Evolutionary conservation across 1,140 invertebrate genomes (phyloP).

Genomic region (Linepithema humile): DNA sequence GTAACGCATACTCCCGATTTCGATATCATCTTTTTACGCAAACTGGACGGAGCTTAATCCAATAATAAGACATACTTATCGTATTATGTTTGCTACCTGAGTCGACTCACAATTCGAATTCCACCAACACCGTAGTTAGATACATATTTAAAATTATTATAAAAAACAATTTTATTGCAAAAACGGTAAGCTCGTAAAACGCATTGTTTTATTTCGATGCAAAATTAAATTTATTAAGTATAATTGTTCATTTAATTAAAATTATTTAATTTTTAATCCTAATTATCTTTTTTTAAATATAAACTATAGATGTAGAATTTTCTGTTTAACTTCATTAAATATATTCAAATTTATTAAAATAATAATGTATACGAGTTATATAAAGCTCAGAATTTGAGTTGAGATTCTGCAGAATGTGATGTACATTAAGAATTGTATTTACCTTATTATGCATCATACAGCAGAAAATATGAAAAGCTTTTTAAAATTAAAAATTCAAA

Average conservation of each 20-base stretch:
- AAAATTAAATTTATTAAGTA: not conserved
- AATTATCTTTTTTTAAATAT: too few species aligned
- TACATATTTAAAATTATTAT: too few species aligned
- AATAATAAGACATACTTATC: conserved; percentile 45
- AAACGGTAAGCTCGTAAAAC: not conserved
- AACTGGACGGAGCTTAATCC: conserved; percentile 36
- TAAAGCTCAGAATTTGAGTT: too few species aligned
- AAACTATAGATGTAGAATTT: too few species aligned
- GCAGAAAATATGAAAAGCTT: not conserved
- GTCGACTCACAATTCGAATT: conserved; percentile 3
- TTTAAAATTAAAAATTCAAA: not conserved
- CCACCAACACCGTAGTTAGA: not conserved
- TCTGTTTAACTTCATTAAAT: too few species aligned
- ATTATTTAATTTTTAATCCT: too few species aligned
- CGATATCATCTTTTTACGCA: conserved; percentile 34
- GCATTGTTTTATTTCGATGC: not conserved
- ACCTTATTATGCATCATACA: not conserved
- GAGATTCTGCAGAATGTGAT: too few species aligned
- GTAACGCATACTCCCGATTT: conserved; percentile 34
- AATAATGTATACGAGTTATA: too few species aligned
- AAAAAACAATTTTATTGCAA: conserved; percentile 2
- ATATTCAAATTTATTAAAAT: too few species aligned
- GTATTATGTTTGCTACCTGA: conserved; percentile 45
- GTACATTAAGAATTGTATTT: too few species aligned
- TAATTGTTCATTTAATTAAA: too few species aligned